Evolutionary conservation across 2,797 vertebrate species (phyloP).

Genomic region (Onychomys arenicola): DNA sequence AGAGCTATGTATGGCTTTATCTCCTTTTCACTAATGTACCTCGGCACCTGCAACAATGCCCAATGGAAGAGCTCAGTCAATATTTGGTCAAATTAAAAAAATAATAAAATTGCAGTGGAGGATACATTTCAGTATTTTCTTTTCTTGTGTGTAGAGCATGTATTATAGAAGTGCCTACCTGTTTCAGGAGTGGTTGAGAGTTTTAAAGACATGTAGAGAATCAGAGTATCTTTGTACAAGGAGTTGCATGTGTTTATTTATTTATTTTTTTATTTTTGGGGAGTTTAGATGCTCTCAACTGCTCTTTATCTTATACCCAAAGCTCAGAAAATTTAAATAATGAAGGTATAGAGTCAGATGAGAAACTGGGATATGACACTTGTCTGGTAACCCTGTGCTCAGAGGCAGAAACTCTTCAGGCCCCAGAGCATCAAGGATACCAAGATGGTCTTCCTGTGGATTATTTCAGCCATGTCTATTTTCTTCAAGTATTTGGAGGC

Average conservation of each 20-base stretch:
- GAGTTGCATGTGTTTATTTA: background rate
- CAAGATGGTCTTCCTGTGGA: background rate
- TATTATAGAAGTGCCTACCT: background rate
- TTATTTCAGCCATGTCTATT: background rate
- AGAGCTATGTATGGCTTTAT: background rate
- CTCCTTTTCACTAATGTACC: background rate
- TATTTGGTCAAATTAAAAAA: background rate
- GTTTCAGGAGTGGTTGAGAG: background rate
- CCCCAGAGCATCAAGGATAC: background rate
- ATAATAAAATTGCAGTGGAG: background rate
- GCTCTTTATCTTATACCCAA: background rate
- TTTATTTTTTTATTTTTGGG: background rate
- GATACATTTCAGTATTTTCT: background rate
- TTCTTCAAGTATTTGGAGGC: background rate
- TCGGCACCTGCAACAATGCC: background rate
- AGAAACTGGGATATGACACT: background rate
- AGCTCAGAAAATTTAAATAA: background rate
- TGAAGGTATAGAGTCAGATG: background rate
- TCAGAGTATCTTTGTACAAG: background rate
- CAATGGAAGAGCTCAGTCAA: background rate
- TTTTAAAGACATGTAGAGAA: rapidly evolving
- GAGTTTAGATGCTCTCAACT: background rate
- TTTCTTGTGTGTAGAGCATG: background rate
- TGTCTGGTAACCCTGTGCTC: background rate
- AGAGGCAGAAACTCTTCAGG: background rate